phyloP scores from a whole-genome alignment of 2,113 vertebrate genomes.

The Empidonax traillii region DNA sequence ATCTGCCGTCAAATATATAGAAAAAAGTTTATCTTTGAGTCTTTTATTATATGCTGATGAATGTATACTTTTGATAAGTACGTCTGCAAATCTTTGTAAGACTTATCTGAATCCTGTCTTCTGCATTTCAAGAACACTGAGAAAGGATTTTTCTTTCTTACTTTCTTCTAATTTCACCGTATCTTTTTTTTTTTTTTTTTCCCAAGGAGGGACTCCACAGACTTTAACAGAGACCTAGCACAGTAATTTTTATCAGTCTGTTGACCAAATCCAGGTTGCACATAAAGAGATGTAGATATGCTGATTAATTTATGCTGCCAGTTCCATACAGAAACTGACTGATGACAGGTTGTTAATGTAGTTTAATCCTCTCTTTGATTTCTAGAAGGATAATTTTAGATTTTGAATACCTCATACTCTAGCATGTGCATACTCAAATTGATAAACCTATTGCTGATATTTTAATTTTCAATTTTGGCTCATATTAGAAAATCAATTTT shows the following conservation, averaged over 20 bases:
- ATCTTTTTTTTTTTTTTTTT: background rate
- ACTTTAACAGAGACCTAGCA: background rate
- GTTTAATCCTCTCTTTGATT: background rate
- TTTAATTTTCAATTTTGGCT: background rate
- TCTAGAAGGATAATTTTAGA: background rate
- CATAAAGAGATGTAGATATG: background rate
- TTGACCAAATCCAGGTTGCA: background rate
- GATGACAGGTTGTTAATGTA: background rate
- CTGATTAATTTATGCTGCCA: background rate
- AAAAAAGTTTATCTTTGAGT: background rate
- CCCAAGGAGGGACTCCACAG: background rate
- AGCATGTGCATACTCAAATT: background rate
- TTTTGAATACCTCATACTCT: background rate
- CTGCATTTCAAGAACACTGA: background rate
- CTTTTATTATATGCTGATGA: background rate
- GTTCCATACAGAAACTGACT: background rate
- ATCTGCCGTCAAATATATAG: background rate
- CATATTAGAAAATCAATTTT: background rate
- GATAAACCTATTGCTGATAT: background rate
- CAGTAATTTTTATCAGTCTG: background rate
- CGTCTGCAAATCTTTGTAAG: background rate
- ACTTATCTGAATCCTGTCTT: background rate
- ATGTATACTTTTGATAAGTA: background rate
- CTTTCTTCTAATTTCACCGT: background rate
- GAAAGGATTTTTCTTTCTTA: background rate